These are phyloP conservation scores for Leptoteleia sp. DNA, from an alignment of 1,140 invertebrate species.

Conservation along the genomic window DNA sequence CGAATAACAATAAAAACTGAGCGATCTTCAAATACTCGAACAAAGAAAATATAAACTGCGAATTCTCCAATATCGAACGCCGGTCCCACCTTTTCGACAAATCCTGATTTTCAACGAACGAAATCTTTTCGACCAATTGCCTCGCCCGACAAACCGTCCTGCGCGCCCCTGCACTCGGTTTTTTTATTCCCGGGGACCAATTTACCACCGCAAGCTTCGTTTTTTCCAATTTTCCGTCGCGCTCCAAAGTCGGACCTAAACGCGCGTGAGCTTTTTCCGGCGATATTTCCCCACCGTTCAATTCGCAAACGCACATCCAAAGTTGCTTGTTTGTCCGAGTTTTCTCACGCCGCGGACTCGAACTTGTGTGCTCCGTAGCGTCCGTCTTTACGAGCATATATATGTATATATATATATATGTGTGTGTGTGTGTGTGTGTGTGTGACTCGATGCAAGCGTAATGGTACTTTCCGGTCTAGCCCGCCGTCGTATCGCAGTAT, in stretches of 20 bases:
- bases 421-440: not conserved
- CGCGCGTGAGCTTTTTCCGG: conserved; percentile 29
- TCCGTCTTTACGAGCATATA: conserved; percentile 4
- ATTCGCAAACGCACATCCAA: conserved; percentile 31
- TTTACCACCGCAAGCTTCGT: conserved; percentile 3
- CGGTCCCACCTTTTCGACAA: conserved; percentile 3
- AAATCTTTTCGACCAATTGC: not conserved
- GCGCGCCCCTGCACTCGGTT: not conserved
- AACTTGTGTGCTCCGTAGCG: conserved; percentile 35
- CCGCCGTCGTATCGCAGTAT: conserved; percentile 12
- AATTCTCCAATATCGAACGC: not conserved
- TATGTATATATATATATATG: no score
- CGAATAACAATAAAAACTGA: no score
- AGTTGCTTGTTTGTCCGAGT: conserved; percentile 47
- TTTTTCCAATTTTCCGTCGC: conserved; percentile 26
- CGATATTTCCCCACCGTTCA: conserved; percentile 9
- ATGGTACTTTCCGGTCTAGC: conserved; percentile 25
- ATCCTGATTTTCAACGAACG: conserved; percentile 11
- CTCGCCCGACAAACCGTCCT: conserved; percentile 10
- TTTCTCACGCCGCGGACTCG: conserved; percentile 35
- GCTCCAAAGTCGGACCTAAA: conserved; percentile 21
- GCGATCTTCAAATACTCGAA: no score
- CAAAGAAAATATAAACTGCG: no score
- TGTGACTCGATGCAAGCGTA: not conserved
- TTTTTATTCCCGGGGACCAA: conserved; percentile 9